Base-by-base conservation (phyloP, 1,140 invertebrate genomes). In the Colletes latitarsis region DNA sequence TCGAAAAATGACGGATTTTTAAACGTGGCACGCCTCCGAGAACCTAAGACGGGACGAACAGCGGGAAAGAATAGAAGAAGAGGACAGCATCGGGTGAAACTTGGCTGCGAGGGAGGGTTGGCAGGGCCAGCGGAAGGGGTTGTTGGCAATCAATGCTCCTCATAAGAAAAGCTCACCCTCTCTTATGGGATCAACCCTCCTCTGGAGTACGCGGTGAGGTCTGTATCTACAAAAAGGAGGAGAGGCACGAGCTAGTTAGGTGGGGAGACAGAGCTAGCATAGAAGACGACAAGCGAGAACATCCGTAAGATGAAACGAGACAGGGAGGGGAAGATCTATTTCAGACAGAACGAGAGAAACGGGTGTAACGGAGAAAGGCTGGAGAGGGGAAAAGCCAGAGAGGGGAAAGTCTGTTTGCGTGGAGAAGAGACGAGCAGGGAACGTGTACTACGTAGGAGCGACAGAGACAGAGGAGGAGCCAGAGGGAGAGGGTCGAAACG, bases 101-200 rank as follows among this genome's bases (percentile, higher is more conserved):
- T 66, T 75, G 58, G 49, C 14, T 17, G 84, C 0, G 49, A 3
- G 49, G 49, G 46, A 3, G 49, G 49, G 49, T 0, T 49, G 43
- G 43, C 43, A 75, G 63, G 71, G 41, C 60, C 57, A 77, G 43
- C 6, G 60, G 86, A 89, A 89, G 86, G 90, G 90, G 85, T 92
- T 91, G 92, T 92, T 92, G 92, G 92, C 92, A 93, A 93, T 93
- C 93, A 93, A 93, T 93, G 92, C 92, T 92, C 79, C 86, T 90
- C 91, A 90, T 91, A 92, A 92, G 92, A 91, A 92, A 92, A 92
- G 90, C 91, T 91, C 89, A 84, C 88, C 89, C 88, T 90, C 88
- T 88, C 89, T 92, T 91, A 89, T 86, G 86, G 88, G 89, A 92
- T 90, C 86, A 91, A 90, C 87, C 88, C 89, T 88, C 89, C 57